These are phyloP conservation scores for Platichthys stellatus DNA, from an alignment of 2,113 vertebrate species.

Conservation along the genomic window DNA sequence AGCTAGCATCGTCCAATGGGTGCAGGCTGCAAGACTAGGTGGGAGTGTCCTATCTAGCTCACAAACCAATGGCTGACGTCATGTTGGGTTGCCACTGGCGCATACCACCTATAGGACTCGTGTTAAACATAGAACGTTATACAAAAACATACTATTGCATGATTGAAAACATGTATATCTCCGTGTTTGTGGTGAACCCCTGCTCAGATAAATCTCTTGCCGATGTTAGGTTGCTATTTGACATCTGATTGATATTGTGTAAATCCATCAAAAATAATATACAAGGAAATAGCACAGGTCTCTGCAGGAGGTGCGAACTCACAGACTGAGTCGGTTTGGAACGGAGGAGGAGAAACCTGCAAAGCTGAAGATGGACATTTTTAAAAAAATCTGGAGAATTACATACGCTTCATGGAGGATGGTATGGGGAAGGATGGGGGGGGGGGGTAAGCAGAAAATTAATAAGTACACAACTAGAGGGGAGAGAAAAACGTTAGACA, in stretches of 20 bases:
- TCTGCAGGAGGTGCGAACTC: conserved; percentile 45
- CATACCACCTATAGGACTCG: background rate
- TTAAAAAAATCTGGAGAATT: background rate
- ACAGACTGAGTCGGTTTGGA: conserved; percentile 9
- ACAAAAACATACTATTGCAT: too few species aligned
- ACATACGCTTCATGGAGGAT: background rate
- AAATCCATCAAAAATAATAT: conserved; percentile 69
- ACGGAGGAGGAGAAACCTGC: conserved; percentile 19
- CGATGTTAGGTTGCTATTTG: background rate
- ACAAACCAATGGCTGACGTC: too few species aligned
- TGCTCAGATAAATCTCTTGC: conserved; percentile 4
- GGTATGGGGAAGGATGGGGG: background rate
- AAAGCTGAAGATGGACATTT: conserved; percentile 3
- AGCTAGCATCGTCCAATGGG: too few species aligned
- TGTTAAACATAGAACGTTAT: too few species aligned
- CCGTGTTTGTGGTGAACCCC: conserved; percentile 15
- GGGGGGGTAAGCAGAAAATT: conserved; percentile 12
- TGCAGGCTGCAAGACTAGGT: too few species aligned
- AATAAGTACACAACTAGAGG: conserved; percentile 39
- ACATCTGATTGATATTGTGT: conserved; percentile 65
- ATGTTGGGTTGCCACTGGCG: too few species aligned
- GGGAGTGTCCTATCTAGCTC: too few species aligned
- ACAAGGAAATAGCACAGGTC: conserved; percentile 68
- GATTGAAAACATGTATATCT: background rate
- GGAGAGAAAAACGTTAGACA: conserved; percentile 21